Evolutionary conservation across 1,140 invertebrate species (phyloP).

Genomic region (Propsilocerus akamusi): DNA sequence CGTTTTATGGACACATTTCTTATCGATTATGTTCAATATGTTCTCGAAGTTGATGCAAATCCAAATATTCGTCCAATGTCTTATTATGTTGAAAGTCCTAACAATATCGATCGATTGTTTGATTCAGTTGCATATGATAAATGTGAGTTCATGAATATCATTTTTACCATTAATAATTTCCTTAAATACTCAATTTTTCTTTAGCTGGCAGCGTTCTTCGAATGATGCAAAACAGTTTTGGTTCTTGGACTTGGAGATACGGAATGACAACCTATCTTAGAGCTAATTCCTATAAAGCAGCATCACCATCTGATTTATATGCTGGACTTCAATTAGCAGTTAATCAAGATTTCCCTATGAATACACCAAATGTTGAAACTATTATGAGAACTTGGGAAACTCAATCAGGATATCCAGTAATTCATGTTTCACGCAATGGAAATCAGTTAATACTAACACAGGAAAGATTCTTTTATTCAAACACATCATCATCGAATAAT

Average conservation of each 20-base stretch:
- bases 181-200: conserved; percentile 7
- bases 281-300: conserved; percentile 7
- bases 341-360: conserved; percentile 10
- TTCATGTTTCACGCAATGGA: neutral
- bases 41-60: conserved; percentile 42
- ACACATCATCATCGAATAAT: neutral
- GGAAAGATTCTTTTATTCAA: neutral
- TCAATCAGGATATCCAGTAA: neutral
- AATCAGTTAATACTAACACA: neutral
- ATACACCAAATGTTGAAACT: conserved; percentile 16
- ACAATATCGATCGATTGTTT: conserved; percentile 46
- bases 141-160: conserved; percentile 11
- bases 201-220: conserved; percentile 49
- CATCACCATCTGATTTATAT: conserved; percentile 19
- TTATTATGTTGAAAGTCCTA: conserved; percentile 43
- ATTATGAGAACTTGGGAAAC: conserved; percentile 16
- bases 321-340: conserved; percentile 31
- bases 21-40: conserved; percentile 34
- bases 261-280: neutral
- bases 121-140: conserved; percentile 47
- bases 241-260: conserved; percentile 19
- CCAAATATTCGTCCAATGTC: conserved; percentile 52
- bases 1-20: conserved; percentile 41
- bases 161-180: neutral
- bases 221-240: conserved; percentile 87